phyloP scores from a whole-genome alignment of 2,888 invertebrate species.

The Tyria jacobaeae region DNA sequence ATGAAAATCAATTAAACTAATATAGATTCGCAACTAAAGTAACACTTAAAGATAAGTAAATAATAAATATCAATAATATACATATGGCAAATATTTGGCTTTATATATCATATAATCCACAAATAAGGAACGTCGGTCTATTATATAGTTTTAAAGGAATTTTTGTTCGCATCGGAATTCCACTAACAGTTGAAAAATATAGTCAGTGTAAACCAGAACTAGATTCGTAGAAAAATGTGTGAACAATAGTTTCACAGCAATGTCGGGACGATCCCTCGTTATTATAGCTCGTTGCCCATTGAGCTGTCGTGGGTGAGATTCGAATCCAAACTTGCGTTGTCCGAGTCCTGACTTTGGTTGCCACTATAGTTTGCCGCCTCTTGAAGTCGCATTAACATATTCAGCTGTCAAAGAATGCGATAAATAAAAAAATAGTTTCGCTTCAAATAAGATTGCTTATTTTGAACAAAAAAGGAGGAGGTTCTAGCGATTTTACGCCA shows the following conservation, averaged over 20 bases:
- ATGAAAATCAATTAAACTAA: conserved; percentile 54
- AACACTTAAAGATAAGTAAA: conserved; percentile 63
- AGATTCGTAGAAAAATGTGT: conserved; percentile 40
- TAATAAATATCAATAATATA: conserved; percentile 81
- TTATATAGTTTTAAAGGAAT: conserved; percentile 41
- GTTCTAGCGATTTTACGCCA: no score
- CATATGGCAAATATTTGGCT: conserved; percentile 86
- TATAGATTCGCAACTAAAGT: conserved; percentile 65
- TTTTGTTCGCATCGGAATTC: conserved; percentile 28
- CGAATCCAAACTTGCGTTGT: conserved; percentile 94
- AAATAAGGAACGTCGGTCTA: conserved; percentile 58
- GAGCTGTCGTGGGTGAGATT: conserved; percentile 91
- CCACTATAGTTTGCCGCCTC: conserved; percentile 98
- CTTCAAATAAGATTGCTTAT: no score
- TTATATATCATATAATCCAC: conserved; percentile 71
- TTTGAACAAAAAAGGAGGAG: no score
- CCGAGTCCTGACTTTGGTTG: conserved; percentile 96
- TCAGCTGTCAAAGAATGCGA: conserved; percentile 87
- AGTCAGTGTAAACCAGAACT: conserved; percentile 48
- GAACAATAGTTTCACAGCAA: conserved; percentile 14
- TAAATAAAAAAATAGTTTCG: no score
- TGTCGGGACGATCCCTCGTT: conserved; percentile 24
- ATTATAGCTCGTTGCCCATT: conserved; percentile 83
- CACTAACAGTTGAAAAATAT: conserved; percentile 35
- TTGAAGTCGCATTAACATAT: conserved; percentile 98